phyloP scores from a whole-genome alignment of 1,140 invertebrate species.

The Proctacanthus coquilletti region DNA sequence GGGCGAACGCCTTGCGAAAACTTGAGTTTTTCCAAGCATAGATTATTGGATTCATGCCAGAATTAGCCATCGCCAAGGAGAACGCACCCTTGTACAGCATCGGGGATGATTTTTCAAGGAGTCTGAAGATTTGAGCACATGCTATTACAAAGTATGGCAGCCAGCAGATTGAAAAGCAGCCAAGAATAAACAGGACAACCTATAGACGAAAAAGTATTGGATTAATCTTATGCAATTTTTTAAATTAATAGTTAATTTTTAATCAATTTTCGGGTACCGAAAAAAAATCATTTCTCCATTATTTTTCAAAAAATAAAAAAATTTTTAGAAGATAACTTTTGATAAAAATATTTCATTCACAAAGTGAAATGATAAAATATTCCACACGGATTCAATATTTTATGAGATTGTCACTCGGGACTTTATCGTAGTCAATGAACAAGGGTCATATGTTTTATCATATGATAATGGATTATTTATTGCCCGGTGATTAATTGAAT shows the following conservation, averaged over 20 bases:
- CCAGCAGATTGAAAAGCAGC: slow-evolving; percentile 60
- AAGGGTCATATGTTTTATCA: too few relatives aligned
- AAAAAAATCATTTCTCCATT: neutral
- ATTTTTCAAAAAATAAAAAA: too few relatives aligned
- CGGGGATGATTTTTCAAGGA: slow-evolving; percentile 31
- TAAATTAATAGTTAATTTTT: neutral
- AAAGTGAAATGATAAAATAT: too few relatives aligned
- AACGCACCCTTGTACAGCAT: slow-evolving; percentile 49
- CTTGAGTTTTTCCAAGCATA: slow-evolving; percentile 68
- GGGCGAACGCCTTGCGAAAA: slow-evolving; percentile 49
- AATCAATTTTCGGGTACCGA: neutral
- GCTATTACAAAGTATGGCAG: slow-evolving; percentile 53
- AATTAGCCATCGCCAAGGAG: slow-evolving; percentile 55
- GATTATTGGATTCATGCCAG: slow-evolving; percentile 59
- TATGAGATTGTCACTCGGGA: too few relatives aligned
- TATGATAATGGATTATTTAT: too few relatives aligned
- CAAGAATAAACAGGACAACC: slow-evolving; percentile 55
- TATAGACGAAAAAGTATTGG: slow-evolving; percentile 28
- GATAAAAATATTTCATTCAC: too few relatives aligned
- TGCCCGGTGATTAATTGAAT: too few relatives aligned
- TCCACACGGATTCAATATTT: too few relatives aligned
- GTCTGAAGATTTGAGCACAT: slow-evolving; percentile 39
- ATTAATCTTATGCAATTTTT: too few relatives aligned
- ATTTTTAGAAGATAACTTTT: too few relatives aligned
- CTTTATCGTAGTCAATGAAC: too few relatives aligned